A percentile compares a stretch with the other conserved stretches of the same genome.
These are phyloP conservation scores for Zophobas morio DNA, from an alignment of 1,140 invertebrate genomes.

Conservation along the genomic window DNA sequence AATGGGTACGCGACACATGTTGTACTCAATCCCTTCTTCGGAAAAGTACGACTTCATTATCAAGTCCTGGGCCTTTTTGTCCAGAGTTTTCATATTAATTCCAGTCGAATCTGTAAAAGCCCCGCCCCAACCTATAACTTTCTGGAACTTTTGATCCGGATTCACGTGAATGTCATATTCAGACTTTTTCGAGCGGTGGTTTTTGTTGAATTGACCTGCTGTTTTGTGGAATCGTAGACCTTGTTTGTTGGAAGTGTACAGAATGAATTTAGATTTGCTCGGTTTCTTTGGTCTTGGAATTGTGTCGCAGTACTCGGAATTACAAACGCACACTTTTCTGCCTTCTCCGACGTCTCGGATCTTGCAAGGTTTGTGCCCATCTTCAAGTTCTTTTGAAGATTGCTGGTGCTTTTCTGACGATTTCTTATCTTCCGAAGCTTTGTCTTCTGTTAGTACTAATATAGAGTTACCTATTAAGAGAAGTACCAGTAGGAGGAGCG, in stretches of 20 bases:
- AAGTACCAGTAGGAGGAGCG: no score
- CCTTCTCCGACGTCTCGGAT: slow-evolving; percentile 47
- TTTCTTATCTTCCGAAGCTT: no score
- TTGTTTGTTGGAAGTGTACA: slow-evolving; percentile 73
- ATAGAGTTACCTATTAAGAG: no score
- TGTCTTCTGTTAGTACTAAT: no score
- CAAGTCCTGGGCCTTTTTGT: slow-evolving; percentile 20
- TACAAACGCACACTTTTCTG: slow-evolving; percentile 87
- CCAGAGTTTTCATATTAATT: slow-evolving; percentile 53
- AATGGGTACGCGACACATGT: slow-evolving; percentile 83
- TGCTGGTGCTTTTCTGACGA: no score
- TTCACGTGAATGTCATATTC: slow-evolving; percentile 36
- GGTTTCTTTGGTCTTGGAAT: slow-evolving; percentile 68
- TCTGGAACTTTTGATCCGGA: slow-evolving; percentile 50
- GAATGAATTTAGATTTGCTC: slow-evolving; percentile 69
- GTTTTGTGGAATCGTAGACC: slow-evolving; percentile 69
- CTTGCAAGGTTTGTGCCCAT: no score
- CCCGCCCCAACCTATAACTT: slow-evolving; percentile 57
- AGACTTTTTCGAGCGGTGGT: not conserved
- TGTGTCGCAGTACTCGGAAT: slow-evolving; percentile 86
- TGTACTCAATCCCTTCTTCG: slow-evolving; percentile 81
- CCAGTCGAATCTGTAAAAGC: slow-evolving; percentile 48
- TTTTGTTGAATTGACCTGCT: slow-evolving; percentile 60
- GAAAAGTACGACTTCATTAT: slow-evolving; percentile 69
- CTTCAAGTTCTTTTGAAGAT: no score